phyloP scores from a whole-genome alignment of 2,797 vertebrate species.

The Cryptoprocta ferox region DNA sequence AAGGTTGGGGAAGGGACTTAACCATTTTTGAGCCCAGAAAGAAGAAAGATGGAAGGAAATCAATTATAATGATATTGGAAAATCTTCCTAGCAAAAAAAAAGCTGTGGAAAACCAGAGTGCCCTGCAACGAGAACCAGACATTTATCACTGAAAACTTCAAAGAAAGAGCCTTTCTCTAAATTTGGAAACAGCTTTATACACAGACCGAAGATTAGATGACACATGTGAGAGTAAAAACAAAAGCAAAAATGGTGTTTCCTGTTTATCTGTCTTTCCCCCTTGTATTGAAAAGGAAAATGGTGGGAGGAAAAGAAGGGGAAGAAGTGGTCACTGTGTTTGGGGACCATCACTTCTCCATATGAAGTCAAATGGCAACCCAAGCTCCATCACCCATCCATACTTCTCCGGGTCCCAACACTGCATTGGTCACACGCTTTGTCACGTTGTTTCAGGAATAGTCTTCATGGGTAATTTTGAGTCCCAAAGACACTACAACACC shows the following conservation, averaged over 20 bases:
- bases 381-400: background rate
- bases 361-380: background rate
- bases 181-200: background rate
- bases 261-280: background rate
- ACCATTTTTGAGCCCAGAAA: conserved; percentile 31
- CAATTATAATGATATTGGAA: background rate
- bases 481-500: background rate
- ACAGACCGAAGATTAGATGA: background rate
- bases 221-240: background rate
- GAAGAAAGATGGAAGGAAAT: background rate
- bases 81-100: background rate
- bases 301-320: background rate
- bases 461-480: background rate
- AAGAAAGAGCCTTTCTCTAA: background rate
- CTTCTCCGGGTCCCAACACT: background rate
- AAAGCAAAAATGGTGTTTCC: conserved; percentile 18
- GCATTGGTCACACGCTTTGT: background rate
- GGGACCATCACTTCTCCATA: background rate
- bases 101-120: background rate
- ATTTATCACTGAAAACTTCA: background rate
- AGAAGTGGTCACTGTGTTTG: background rate
- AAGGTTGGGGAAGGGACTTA: background rate
- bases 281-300: conserved; percentile 31
- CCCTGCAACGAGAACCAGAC: background rate
- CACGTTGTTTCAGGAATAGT: background rate